Base-by-base conservation (phyloP, 2,888 invertebrate genomes). In the Conops quadrifasciatus region DNA sequence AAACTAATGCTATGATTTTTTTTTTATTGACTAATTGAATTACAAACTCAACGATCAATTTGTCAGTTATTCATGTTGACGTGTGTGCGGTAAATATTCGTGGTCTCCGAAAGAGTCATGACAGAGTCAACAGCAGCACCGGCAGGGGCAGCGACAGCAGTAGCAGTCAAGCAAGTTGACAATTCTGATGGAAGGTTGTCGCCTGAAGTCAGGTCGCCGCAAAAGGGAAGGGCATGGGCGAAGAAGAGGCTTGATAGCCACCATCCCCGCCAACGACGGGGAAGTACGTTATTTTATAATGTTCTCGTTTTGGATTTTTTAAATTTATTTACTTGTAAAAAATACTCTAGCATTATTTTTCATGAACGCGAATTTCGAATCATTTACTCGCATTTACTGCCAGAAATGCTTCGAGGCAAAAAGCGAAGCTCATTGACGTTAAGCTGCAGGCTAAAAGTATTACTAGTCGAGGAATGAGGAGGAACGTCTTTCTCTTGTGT, bases 11-110 rank as follows among this genome's bases (percentile, higher is more conserved):
- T 7, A 36, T 36, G 36, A 36, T 36, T 36, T 21, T 51, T 7
- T 56, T 75, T 77, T 77, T 76, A 77, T 78, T 77, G 77, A 79
- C 75, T 78, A 79, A 79, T 79, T 79, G 77, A 79, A 79, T 78
- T 78, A 79, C 76, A 77, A 77, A 76, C 77, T 75, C 77, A 75
- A 72, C 78, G 77, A 79, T 78, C 79, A 78, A 79, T 79, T 78
- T 79, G 79, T 79, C 79, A 78, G 78, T 79, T 79, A 79, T 76
- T 74, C 70, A 71, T 63, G 63, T 71, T 76, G 76, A 77, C 75
- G 76, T 71, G 73, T 74, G 75, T 74, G 75, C 73, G 74, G 74
- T 73, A 72, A 70, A 71, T 64, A 65, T 70, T 70, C 68, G 73
- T 72, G 74, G 73, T 58, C n/a, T 15, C 7, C n/a, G 49, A 3